Conservation (phyloP, 2,113 vertebrate species). For the Microtus oregoni region DNA sequence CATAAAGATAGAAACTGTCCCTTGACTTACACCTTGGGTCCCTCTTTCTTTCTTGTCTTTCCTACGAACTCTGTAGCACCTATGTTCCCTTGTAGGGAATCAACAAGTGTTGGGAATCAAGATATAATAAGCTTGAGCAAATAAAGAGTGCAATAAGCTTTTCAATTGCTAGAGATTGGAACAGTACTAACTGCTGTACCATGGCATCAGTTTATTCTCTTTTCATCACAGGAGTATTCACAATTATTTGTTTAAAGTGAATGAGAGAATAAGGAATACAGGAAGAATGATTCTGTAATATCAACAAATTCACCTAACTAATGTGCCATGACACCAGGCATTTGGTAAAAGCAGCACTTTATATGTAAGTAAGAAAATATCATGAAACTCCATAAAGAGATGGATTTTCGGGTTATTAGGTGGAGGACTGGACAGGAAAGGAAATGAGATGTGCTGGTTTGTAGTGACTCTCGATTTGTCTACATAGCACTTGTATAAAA, state of each 20-base stretch:
- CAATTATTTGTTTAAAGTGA: constrained; percentile 75
- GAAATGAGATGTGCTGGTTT: constrained; percentile 74
- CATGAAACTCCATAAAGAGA: constrained; percentile 79
- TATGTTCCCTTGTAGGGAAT: background rate
- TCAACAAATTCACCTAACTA: constrained; percentile 80
- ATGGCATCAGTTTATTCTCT: constrained; percentile 41
- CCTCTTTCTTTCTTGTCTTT: constrained; percentile 7
- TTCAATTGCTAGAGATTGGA: constrained; percentile 16
- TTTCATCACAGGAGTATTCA: constrained; percentile 60
- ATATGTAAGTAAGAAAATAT: constrained; percentile 79
- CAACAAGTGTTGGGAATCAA: constrained; percentile 22
- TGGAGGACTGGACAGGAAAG: constrained; percentile 66
- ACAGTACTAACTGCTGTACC: constrained; percentile 6
- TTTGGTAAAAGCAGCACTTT: constrained; percentile 60
- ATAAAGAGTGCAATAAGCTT: background rate
- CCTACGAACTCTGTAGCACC: background rate
- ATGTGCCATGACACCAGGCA: constrained; percentile 77
- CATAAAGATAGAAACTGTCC: background rate
- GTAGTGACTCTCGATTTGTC: constrained; percentile 60
- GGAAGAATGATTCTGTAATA: constrained; percentile 71
- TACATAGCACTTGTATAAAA: constrained; percentile 69
- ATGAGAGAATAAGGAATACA: constrained; percentile 74
- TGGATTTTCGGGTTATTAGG: constrained; percentile 75
- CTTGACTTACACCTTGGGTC: background rate
- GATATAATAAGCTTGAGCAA: background rate